phyloP scores from a whole-genome alignment of 2,113 vertebrate genomes.

The Neogale vison region DNA sequence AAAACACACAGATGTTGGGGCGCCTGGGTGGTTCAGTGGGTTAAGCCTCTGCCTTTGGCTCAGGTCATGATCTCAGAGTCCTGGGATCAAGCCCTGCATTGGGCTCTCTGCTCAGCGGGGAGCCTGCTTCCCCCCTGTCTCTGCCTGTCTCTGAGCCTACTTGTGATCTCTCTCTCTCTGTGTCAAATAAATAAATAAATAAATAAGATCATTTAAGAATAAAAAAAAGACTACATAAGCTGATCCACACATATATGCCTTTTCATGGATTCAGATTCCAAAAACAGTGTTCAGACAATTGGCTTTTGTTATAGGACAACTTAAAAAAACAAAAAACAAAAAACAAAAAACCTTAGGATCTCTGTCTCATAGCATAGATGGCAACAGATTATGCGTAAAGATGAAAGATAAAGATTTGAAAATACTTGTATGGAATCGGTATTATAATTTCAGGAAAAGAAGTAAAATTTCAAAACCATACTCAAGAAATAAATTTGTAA shows the following conservation, averaged over 20 bases:
- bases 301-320: background rate
- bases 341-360: background rate
- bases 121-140: too few species aligned
- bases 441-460: background rate
- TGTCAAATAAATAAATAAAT: too few species aligned
- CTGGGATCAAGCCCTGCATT: too few species aligned
- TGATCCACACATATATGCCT: background rate
- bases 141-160: too few species aligned
- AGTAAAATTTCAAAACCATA: background rate
- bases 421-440: background rate
- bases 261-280: background rate
- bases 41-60: too few species aligned
- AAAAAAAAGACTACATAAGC: background rate
- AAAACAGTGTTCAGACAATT: background rate
- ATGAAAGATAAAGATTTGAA: background rate
- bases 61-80: too few species aligned
- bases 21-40: too few species aligned
- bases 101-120: too few species aligned
- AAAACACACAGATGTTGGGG: too few species aligned
- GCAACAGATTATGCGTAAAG: background rate
- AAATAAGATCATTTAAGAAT: too few species aligned
- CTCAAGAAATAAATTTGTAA: background rate
- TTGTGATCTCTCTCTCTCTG: too few species aligned
- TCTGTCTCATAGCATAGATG: background rate
- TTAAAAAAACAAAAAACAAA: background rate